These are phyloP conservation scores for Sarcophaga caerulescens DNA, from an alignment of 2,888 invertebrate species.

Conservation along the genomic window DNA sequence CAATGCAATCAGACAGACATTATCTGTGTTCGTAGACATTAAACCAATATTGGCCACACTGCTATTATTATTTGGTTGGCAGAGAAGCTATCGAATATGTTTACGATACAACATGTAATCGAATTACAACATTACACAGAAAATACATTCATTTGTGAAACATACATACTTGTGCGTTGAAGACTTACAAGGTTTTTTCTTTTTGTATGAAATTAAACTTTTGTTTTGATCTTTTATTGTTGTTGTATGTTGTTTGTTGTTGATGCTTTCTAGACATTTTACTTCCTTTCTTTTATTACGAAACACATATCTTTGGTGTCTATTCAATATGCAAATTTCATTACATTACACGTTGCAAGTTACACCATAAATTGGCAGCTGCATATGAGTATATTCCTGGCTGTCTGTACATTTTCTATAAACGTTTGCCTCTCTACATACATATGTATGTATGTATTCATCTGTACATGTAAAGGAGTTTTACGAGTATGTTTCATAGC, in stretches of 20 bases:
- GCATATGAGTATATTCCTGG: neutral
- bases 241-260: slow-evolving; percentile 25
- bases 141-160: slow-evolving; percentile 5
- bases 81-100: neutral
- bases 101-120: slow-evolving; percentile 4
- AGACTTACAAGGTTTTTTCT: neutral
- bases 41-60: neutral
- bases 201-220: slow-evolving; percentile 33
- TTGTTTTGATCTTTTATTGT: slow-evolving; percentile 22
- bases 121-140: slow-evolving; percentile 42
- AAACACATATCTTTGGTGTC: slow-evolving; percentile 14
- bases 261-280: neutral
- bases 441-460: slow-evolving; percentile 5
- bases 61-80: neutral
- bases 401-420: neutral
- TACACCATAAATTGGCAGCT: slow-evolving; percentile 45
- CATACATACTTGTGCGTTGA: slow-evolving; percentile 25
- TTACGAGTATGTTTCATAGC: slow-evolving; percentile 8
- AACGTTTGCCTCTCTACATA: neutral
- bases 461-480: slow-evolving; percentile 5
- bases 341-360: slow-evolving; percentile 18
- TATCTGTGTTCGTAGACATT: neutral
- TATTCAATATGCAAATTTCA: slow-evolving; percentile 52
- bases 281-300: slow-evolving; percentile 15
- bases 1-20: slow-evolving; percentile 20